Evolutionary conservation across 2,888 invertebrate genomes (phyloP).

Genomic region (Lamellibrachia columna): DNA sequence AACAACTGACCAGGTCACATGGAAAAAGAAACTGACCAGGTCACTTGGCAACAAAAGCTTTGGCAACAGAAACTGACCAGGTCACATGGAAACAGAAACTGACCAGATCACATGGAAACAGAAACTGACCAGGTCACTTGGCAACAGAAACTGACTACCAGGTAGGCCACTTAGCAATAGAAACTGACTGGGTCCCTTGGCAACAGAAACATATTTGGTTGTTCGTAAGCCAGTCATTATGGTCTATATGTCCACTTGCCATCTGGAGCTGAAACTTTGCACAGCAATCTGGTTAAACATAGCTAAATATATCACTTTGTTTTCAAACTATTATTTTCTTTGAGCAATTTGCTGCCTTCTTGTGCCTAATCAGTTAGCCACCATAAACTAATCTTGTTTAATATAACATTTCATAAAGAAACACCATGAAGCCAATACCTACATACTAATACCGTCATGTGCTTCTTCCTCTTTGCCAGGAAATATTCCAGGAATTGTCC

Average conservation of each 20-base stretch:
- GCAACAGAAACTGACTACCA: too few relatives aligned
- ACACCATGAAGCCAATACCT: constrained; percentile 31
- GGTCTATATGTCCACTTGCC: too few relatives aligned
- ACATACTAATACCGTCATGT: constrained; percentile 62
- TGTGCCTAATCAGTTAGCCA: constrained; percentile 24
- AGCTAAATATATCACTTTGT: too few relatives aligned
- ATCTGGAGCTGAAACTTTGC: too few relatives aligned
- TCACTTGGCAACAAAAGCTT: background rate
- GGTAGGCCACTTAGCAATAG: background rate
- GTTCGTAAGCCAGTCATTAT: too few relatives aligned
- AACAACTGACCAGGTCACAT: background rate
- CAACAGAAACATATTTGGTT: too few relatives aligned
- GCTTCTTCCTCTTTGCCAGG: constrained; percentile 57
- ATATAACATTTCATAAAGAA: background rate
- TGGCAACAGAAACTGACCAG: too few relatives aligned
- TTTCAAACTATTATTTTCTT: background rate
- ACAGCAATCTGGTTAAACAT: too few relatives aligned
- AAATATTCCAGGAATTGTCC: constrained; percentile 66
- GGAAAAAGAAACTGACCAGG: background rate
- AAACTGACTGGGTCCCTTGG: background rate
- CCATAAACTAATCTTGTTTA: background rate
- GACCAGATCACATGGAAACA: background rate
- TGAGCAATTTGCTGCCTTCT: background rate
- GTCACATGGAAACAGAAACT: too few relatives aligned
- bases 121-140: background rate